phyloP scores from a whole-genome alignment of 1,140 invertebrate species.

The Schlechtendalia chinensis region DNA sequence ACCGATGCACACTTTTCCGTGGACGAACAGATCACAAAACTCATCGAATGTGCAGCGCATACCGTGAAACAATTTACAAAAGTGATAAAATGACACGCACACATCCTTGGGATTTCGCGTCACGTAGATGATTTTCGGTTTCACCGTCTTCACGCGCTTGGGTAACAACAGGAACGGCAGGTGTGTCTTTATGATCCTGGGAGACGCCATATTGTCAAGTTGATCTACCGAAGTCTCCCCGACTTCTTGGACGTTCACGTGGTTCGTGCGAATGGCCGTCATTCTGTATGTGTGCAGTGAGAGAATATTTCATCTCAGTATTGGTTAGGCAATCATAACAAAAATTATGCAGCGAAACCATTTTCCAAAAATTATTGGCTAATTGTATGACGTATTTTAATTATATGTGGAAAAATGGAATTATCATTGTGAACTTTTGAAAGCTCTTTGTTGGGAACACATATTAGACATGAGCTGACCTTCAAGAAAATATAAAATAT shows the following conservation, averaged over 20 bases:
- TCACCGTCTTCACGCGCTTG: constrained; percentile 64
- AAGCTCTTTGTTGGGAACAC: no score
- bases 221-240: constrained; percentile 67
- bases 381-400: no score
- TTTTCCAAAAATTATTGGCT: no score
- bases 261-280: constrained; percentile 58
- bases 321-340: no score
- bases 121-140: constrained; percentile 84
- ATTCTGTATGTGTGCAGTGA: no score
- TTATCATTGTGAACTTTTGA: no score
- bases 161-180: constrained; percentile 73
- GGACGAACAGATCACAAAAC: constrained; percentile 75
- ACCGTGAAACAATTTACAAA: constrained; percentile 70
- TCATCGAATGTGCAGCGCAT: constrained; percentile 72
- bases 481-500: no score
- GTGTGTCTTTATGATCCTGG: constrained; percentile 76
- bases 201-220: constrained; percentile 66
- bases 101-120: constrained; percentile 91
- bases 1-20: constrained; percentile 59
- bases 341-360: no score
- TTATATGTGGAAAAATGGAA: no score
- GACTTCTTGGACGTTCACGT: constrained; percentile 57
- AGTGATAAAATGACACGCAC: constrained; percentile 88
- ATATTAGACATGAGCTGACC: no score
- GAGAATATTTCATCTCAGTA: no score